Base-by-base conservation (phyloP, 2,888 invertebrate genomes). In the Temnothorax unifasciatus region DNA sequence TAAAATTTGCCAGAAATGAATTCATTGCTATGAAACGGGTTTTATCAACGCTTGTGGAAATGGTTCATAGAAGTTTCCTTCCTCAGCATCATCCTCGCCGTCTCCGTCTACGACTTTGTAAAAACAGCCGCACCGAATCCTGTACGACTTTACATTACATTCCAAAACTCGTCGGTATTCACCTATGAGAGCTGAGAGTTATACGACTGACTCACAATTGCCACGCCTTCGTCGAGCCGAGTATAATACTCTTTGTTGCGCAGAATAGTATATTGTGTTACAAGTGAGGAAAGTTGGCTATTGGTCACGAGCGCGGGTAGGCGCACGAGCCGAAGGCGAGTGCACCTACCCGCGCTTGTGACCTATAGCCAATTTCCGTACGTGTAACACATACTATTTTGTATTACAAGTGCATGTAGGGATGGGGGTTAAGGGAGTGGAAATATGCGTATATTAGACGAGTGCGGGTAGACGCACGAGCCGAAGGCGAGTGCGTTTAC, bases 161-260 rank as follows among this genome's bases (percentile, higher is more conserved):
- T 34, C 38, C 59, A 79, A 25, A 21, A 59, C 73, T 57, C 44
- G 57, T 79, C 21, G 57, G 44, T 74, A 74, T 81, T 73, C 79
- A 73, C 21, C 34, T 71, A 59, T 47, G 79, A 73, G 59, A 79
- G 34, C 75, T 13, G 34, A 61, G 34, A 61, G 38, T 38, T 74
- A 59, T 18, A 47, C 25, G 59, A 57, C 57, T 69, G 69, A 54
- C 54, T 57, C 75, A 66, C 50, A 50, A 50, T 76, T 34, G 74
- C 79, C 79, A 81, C 79, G 74, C 79, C 79, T 81, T 81, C 59
- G 57, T 73, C 74, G 21, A 47, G 18, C 8, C 44, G 18, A 38
- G 47, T 21, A 74, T 59, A 61, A 68, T 77, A 57, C 47, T 61
- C 74, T 79, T 79, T 79, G 73, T 79, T 73, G 25, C 21, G 34